Percentiles rank a stretch among this genome's conserved stretches.
Evolutionary conservation across 2,113 vertebrate species (phyloP).

Genomic region (Colinus virginianus): DNA sequence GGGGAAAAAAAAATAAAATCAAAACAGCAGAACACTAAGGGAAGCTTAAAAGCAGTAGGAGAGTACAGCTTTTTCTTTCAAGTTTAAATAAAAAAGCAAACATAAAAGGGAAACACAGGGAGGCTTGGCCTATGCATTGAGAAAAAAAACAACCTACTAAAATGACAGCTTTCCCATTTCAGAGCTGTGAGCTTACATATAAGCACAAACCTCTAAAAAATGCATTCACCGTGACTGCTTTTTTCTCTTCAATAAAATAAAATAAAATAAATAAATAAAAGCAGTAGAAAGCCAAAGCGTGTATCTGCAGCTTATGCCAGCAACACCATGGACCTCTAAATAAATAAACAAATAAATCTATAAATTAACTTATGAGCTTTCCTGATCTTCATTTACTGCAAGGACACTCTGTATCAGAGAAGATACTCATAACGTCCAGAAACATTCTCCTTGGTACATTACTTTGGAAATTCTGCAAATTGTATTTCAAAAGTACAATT

Average conservation of each 20-base stretch:
- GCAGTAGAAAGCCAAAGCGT: neutral
- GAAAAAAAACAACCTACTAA: neutral
- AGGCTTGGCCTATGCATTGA: neutral
- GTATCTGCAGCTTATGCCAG: neutral
- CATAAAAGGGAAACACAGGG: neutral
- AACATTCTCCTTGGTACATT: neutral
- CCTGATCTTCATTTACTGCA: neutral
- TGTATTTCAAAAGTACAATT: neutral
- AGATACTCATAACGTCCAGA: neutral
- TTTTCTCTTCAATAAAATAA: neutral
- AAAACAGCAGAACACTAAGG: neutral
- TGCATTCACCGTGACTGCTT: neutral
- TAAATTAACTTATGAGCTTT: neutral
- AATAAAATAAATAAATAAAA: neutral
- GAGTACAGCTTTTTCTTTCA: neutral
- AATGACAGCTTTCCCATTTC: neutral
- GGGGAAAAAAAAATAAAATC: neutral
- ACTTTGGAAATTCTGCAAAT: neutral
- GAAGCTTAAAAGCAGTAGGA: neutral
- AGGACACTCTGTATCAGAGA: neutral
- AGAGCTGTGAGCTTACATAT: neutral
- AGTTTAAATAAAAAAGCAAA: neutral
- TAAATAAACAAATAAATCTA: accelerated
- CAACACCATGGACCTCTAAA: neutral
- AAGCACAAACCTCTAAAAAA: neutral